Evolutionary conservation across 2,113 vertebrate species (phyloP).

Genomic region (Uria lomvia): DNA sequence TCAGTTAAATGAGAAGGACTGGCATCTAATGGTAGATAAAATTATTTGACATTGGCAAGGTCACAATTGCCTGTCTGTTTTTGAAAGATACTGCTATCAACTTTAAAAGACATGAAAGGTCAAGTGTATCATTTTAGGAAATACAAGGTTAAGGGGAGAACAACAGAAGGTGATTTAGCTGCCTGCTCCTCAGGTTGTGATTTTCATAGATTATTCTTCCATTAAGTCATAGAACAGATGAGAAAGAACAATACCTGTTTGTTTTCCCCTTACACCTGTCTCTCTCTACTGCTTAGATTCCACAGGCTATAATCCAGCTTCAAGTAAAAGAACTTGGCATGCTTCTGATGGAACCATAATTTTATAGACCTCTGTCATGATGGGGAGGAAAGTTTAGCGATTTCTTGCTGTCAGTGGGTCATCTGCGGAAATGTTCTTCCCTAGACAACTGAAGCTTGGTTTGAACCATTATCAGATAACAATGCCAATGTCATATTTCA

Average conservation of each 20-base stretch:
- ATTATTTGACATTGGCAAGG: slow-evolving; percentile 52
- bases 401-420: background rate
- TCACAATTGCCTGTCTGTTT: slow-evolving; percentile 14
- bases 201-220: slow-evolving; percentile 24
- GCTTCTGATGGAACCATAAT: background rate
- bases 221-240: background rate
- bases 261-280: background rate
- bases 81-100: slow-evolving; percentile 42
- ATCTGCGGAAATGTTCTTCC: background rate
- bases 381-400: background rate
- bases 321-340: background rate
- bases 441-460: background rate
- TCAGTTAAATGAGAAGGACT: slow-evolving; percentile 38
- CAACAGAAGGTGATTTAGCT: slow-evolving; percentile 19
- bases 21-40: slow-evolving; percentile 44
- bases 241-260: background rate
- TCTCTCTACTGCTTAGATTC: background rate
- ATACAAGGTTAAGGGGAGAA: slow-evolving; percentile 3
- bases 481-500: background rate
- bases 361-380: background rate
- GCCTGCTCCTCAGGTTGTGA: background rate
- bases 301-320: background rate
- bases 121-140: slow-evolving; percentile 8
- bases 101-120: slow-evolving; percentile 41
- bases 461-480: background rate